Conservation (phyloP, 2,113 vertebrate species). For the Myotis brandtii region DNA sequence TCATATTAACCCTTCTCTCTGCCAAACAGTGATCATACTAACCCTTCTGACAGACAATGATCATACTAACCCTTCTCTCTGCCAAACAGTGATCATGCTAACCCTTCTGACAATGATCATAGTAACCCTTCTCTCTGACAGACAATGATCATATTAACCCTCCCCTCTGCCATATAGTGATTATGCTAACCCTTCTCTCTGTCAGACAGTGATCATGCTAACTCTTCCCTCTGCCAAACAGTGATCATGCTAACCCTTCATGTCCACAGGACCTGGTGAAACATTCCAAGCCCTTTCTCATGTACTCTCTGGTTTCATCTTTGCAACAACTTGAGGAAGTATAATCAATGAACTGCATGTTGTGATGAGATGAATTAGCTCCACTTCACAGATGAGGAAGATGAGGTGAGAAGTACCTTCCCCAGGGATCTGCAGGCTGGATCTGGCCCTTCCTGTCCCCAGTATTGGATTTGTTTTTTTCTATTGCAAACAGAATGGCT, state of each 20-base stretch:
- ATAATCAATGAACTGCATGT: background rate
- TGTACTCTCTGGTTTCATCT: background rate
- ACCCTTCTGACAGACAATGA: no score
- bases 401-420: background rate
- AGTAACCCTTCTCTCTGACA: no score
- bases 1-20: no score
- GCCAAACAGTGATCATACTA: no score
- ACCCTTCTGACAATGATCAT: no score
- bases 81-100: no score
- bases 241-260: background rate
- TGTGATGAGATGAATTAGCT: background rate
- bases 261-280: background rate
- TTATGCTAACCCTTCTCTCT: no score
- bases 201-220: no score
- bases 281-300: background rate
- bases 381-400: background rate
- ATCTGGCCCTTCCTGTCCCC: background rate
- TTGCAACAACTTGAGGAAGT: background rate
- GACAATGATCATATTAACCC: no score
- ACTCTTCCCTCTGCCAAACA: background rate
- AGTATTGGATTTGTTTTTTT: background rate
- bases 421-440: background rate
- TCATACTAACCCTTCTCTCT: no score
- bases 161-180: no score
- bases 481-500: background rate